Evolutionary conservation across 1,140 invertebrate species (phyloP).

Genomic region (Venturia canescens): DNA sequence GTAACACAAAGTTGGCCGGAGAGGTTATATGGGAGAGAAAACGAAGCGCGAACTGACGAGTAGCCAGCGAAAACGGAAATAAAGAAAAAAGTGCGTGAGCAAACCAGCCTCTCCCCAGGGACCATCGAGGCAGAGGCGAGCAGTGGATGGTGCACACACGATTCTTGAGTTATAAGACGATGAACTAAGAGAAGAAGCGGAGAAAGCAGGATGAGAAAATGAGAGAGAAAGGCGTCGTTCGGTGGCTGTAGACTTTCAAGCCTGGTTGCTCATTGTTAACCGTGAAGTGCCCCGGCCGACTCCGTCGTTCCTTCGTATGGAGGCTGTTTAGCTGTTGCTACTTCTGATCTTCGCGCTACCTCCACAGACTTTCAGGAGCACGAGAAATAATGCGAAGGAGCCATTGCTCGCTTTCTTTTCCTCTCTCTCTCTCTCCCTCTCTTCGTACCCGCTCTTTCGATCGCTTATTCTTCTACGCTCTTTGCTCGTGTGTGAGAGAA

Average conservation of each 20-base stretch:
- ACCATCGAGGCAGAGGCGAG: conserved; percentile 34
- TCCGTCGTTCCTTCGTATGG: not conserved
- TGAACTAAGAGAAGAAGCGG: conserved; percentile 30
- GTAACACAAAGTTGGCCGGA: conserved; percentile 11
- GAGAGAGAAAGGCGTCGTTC: conserved; percentile 42
- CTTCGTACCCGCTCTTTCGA: not conserved
- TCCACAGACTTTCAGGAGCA: conserved; percentile 21
- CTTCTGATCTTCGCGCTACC: not conserved
- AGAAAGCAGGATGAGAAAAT: not conserved
- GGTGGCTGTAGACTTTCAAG: conserved; percentile 49
- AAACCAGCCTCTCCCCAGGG: conserved; percentile 13
- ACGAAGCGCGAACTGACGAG: conserved; percentile 34
- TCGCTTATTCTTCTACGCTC: conserved; percentile 6
- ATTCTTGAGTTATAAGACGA: conserved; percentile 43
- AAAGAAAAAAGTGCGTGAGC: conserved; percentile 12
- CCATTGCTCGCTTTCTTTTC: conserved; percentile 59
- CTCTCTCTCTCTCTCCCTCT: too few species aligned
- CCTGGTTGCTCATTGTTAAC: conserved; percentile 58
- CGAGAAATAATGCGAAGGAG: conserved; percentile 44
- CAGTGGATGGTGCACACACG: conserved; percentile 39
- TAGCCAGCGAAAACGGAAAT: not conserved
- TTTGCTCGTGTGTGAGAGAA: not conserved
- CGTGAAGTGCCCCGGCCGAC: conserved; percentile 43
- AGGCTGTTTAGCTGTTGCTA: conserved; percentile 26
- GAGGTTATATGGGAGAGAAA: conserved; percentile 3